Base-by-base conservation (phyloP, 2,797 vertebrate genomes). In the Peromyscus aztecus region DNA sequence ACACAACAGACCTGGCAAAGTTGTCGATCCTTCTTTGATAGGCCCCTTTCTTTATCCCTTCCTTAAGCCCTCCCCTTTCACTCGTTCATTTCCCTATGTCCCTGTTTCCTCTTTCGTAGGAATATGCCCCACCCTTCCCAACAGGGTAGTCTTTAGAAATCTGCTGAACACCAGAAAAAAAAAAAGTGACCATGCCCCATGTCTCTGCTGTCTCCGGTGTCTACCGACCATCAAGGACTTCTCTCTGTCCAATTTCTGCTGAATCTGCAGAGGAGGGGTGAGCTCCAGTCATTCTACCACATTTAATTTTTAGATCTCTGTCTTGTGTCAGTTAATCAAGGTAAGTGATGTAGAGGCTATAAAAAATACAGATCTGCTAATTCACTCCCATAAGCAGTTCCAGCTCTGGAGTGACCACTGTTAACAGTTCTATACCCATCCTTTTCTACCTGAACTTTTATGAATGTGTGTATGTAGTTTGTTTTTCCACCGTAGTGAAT, bases 151-250 rank as follows among this genome's bases (percentile, higher is more conserved):
- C 76, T 83, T 92, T 76, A 65, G 46, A 89, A 84, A 94, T 92
- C 24, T 73, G 89, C 78, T 85, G 63, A 90, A 43, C 52, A 63
- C 23, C 7, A 37, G 27, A 59, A 82, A 57, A n/a, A 73, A 29
- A 83, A 52, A 80, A 81, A 61, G 75, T 82, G 55, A 76, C 89
- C 49, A 67, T 43, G n/a, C 46, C 55, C 55, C 46, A 52, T 89
- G 84, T 93, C 76, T 96, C 82, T 96, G 65, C 57, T 92, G 29
- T 90, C 89, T 97, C 63, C 3, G 2, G 59, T 91, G 76, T 96
- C 87, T 90, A 52, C 46, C 90, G 24, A 96, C 94, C 88, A 87
- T 85, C 89, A 95, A 11, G 0, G 23, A 80, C 65, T 94, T 97
- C 59, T n/a, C 57, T 84, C 77, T 89, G 81, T n/a, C 85, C 57